Evolutionary conservation across 2,113 vertebrate species (phyloP), one percentile per base, ranked within the genome.

Genomic region (Chionomys nivalis): DNA sequence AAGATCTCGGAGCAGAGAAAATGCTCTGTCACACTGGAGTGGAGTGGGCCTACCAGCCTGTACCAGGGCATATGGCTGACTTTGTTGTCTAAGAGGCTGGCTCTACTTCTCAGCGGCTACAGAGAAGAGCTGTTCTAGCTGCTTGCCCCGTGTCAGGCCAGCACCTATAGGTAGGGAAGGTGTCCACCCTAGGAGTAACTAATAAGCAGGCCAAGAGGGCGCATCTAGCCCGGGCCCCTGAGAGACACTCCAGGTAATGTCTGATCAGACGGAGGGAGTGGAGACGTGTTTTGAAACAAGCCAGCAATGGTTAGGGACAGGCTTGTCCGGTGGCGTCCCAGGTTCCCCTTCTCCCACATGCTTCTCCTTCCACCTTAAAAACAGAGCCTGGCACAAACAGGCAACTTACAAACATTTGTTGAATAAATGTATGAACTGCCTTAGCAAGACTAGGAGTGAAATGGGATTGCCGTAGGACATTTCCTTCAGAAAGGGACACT

Each of bases 141-240:
- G 86, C 77, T 66, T 81, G 49, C 63, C 42, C 89, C 94, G 83
- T 76, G 66, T 92, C 72, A 91, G 73, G 61, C 66, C 81, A 94
- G 90, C 85, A 94, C 94, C 96, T 85, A 47, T 91, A 63, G 94
- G 58, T 44, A 86, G 90, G 75, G 39, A 90, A 93, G 44, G 78
- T 79, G 7, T 44, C 44, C 26, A 24, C 68, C 21, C 16, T 23
- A 33, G 0, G 66, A 47, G 49, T 76, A 68, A 91, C 13, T 61
- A 81, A 68, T 21, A 65, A 90, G 79, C 55, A 47, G 93, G 82
- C 44, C 39, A 73, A 79, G 24, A 28, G 68, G 49, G 5, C 33
- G 7, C 61, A 26, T 73, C 8, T 63, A 61, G 49, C 49, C 61
- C 5, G 75, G 76, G 44, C 63, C 58, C 55, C 47, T 24, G 77